phyloP scores from a whole-genome alignment of 1,140 invertebrate species.

The Drosophila seguyi region DNA sequence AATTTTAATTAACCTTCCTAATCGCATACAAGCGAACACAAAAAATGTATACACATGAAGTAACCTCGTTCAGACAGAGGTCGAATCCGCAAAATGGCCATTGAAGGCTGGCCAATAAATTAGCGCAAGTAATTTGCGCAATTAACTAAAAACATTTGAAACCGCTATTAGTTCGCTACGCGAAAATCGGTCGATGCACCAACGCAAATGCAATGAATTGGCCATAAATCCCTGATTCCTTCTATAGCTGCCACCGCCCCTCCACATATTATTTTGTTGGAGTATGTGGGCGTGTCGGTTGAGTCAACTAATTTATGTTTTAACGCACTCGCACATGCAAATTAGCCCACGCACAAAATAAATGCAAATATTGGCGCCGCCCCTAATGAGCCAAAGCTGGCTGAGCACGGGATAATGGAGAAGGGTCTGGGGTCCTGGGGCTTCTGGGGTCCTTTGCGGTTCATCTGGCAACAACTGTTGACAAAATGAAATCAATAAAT shows the following conservation, averaged over 20 bases:
- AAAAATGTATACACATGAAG: too few relatives aligned
- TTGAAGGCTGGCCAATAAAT: slow-evolving; percentile 58
- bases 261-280: slow-evolving; percentile 10
- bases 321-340: slow-evolving; percentile 74
- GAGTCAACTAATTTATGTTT: slow-evolving; percentile 69
- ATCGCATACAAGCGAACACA: neutral
- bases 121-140: slow-evolving; percentile 69
- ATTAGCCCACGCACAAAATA: slow-evolving; percentile 59
- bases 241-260: slow-evolving; percentile 1
- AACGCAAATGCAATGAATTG: slow-evolving; percentile 60
- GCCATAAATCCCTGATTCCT: slow-evolving; percentile 46
- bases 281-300: slow-evolving; percentile 24
- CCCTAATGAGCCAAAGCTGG: slow-evolving; percentile 63
- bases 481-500: slow-evolving; percentile 83
- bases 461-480: slow-evolving; percentile 70
- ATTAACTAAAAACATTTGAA: slow-evolving; percentile 67
- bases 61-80: neutral
- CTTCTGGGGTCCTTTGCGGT: slow-evolving; percentile 49
- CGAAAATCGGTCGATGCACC: slow-evolving; percentile 12
- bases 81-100: slow-evolving; percentile 45
- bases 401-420: neutral
- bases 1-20: slow-evolving; percentile 10
- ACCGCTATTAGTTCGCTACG: slow-evolving; percentile 55
- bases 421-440: slow-evolving; percentile 8
- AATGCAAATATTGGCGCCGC: slow-evolving; percentile 44